phyloP scores from a whole-genome alignment of 2,113 vertebrate genomes.

The Irena cyanogastra region DNA sequence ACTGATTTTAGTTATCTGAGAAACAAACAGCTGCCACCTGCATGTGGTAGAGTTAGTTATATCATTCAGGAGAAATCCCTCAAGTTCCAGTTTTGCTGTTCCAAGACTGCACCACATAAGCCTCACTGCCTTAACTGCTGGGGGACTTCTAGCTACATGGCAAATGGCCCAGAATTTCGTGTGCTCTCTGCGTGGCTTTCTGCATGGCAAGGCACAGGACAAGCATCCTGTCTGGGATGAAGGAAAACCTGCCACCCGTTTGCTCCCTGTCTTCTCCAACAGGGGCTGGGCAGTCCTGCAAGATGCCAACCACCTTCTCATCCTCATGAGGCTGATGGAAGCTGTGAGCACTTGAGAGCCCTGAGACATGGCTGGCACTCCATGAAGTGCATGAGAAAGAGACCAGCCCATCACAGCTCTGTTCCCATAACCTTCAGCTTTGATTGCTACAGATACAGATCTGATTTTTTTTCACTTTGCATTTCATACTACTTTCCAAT shows the following conservation, averaged over 20 bases:
- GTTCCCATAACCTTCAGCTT: neutral
- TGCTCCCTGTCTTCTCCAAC: neutral
- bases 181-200: neutral
- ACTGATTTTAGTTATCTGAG: neutral
- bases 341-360: neutral
- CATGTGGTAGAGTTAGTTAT: neutral
- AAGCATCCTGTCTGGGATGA: neutral
- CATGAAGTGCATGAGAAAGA: neutral
- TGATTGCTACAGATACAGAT: neutral
- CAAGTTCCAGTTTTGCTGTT: neutral
- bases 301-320: fast-evolving
- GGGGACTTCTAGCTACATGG: neutral
- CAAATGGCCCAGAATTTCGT: neutral
- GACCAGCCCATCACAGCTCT: neutral
- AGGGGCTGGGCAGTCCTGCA: neutral
- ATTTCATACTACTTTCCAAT: neutral
- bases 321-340: neutral
- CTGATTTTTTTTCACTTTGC: neutral
- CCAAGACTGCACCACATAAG: neutral
- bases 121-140: neutral
- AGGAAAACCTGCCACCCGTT: neutral
- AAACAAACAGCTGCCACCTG: neutral
- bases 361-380: neutral
- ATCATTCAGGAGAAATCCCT: neutral
- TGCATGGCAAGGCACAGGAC: neutral